Evolutionary conservation across 53 echinoderm and acorn worm species (phyloP), one percentile per base, ranked within the genome.

Genomic region (Antedon mediterranea): DNA sequence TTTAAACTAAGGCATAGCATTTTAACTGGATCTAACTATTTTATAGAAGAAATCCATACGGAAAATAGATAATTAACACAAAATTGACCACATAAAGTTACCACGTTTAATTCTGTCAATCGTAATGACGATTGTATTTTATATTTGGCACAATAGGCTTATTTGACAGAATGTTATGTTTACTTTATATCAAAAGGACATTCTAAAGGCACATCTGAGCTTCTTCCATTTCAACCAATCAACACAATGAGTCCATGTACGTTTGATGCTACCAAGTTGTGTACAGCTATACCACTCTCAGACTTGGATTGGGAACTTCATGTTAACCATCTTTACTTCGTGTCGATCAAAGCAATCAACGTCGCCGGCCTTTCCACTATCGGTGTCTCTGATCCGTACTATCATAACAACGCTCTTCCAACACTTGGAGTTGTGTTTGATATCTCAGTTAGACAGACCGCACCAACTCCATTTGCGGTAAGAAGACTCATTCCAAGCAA

Each of bases 301-400:
- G 14, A 29, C 31, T 41, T 87, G 26, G 72, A 79, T 43, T 87
- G 81, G 83, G 71, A 43, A 74, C 79, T 87, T 29, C 87, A 83
- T 34, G 81, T 78, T 20, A 72, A 87, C 29, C 87, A 87, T 43
- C 34, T 75, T n/a, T 87, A 83, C 71, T 75, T 83, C 74, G 79
- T 79, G 41, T 81, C 87, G 0, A 78, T 87, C 33, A 83, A 79
- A 76, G 87, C 82, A n/a, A n/a, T n/a, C n/a, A n/a, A n/a, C n/a
- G n/a, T n/a, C n/a, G n/a, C n/a, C n/a, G n/a, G n/a, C n/a, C 32
- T 87, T 31, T 27, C 76, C 0, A 74, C 71, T 3, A 70, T 76
- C 0, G 83, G 74, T 42, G 82, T 83, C 28, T 82, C 82, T 0
- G 57, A 74, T 13, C 79, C 75, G 0, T 83, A 79, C 44, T 43